These are phyloP conservation scores for Radopholus similis DNA, from an alignment of 1,140 invertebrate genomes.

Conservation along the genomic window DNA sequence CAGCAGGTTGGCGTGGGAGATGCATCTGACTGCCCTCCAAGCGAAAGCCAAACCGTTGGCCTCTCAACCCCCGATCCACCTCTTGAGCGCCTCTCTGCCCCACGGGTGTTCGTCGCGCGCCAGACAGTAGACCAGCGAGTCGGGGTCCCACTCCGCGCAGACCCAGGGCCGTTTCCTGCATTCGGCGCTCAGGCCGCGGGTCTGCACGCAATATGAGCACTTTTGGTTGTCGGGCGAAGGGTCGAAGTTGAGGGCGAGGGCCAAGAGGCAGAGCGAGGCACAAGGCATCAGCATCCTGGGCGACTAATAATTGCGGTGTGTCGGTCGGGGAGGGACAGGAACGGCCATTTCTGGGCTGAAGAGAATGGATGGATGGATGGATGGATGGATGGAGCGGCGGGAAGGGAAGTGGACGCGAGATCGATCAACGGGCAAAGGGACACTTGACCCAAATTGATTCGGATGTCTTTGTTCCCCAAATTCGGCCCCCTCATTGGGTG, in stretches of 20 bases:
- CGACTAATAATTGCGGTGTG: too few relatives aligned
- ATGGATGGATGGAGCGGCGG: too few relatives aligned
- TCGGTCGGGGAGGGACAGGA: too few relatives aligned
- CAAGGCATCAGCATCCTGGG: too few relatives aligned
- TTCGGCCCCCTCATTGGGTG: too few relatives aligned
- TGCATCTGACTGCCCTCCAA: background rate
- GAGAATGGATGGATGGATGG: too few relatives aligned
- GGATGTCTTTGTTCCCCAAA: too few relatives aligned
- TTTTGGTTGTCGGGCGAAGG: conserved; percentile 16
- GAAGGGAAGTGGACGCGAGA: too few relatives aligned
- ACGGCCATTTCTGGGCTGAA: too few relatives aligned
- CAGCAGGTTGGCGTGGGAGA: conserved; percentile 2
- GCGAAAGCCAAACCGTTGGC: background rate
- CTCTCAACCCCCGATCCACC: background rate
- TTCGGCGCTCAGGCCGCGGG: background rate
- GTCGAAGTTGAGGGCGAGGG: background rate
- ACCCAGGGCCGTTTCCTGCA: background rate
- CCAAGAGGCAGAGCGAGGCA: conserved; percentile 4
- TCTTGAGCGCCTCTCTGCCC: conserved; percentile 4
- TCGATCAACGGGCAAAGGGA: too few relatives aligned
- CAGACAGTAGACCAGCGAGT: conserved; percentile 16
- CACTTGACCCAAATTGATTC: too few relatives aligned
- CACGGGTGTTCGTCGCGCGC: background rate
- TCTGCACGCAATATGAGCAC: conserved; percentile 5
- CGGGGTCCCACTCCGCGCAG: conserved; percentile 15